Base-by-base conservation (phyloP, 2,797 vertebrate species). In the Fratercula arctica region DNA sequence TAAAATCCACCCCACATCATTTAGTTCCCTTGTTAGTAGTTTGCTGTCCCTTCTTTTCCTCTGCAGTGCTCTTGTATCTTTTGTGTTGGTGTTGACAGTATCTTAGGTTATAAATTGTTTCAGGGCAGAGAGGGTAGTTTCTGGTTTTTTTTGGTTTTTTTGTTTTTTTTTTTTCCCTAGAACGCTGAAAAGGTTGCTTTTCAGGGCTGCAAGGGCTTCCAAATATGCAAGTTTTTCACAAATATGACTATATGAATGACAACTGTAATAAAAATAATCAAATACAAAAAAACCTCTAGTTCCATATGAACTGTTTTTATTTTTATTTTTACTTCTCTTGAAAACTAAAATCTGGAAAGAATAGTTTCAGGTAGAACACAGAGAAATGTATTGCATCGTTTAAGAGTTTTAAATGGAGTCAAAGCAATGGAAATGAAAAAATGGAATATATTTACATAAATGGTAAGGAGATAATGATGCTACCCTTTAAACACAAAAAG, bases 1-100 rank as follows among this genome's bases (percentile, higher is more conserved):
- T 86, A 90, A 96, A 97, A 95, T 87, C 64, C 35, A 92, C 13
- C 48, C 59, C 74, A 37, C 51, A 46, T 73, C 4, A 63, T 90
- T 91, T 92, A 41, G 89, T 81, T 89, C 48, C 37, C 57, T 83
- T 89, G 33, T 82, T 82, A 92, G 15, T 88, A 79, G 4, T 37
- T 81, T 18, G 0, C 28, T 84, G 41, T 70, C 41, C 21, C 16
- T 41, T 92, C 46, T 78, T 89, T 75, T 85, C 43, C 79, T 85
- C 64, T 83, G 23, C 54, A 26, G 33, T 53, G 12, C 14, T 80
- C 31, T 83, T 77, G 53, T 57, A 70, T 48, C 3, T 59, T 89
- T 95, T 79, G 35, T 80, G 68, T 80, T 64, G 21, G 25, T 54
- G 37, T 72, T 85, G 53, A 64, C 53, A 75, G 10, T 77, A 57